Evolutionary conservation across 2,113 vertebrate genomes (phyloP).

Genomic region (Ptilonorhynchus violaceus): DNA sequence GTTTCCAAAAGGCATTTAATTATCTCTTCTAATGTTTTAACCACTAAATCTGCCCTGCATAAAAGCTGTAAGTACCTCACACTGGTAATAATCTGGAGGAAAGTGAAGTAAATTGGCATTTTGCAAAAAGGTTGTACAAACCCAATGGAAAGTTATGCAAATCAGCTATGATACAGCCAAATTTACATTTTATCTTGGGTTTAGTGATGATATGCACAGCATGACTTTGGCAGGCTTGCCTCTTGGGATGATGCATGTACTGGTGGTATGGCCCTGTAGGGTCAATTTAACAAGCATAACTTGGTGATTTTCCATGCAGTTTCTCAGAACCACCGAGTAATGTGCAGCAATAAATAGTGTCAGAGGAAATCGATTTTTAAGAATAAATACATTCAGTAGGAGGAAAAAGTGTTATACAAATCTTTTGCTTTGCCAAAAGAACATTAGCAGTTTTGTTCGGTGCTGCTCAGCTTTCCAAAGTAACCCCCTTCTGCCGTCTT

Average conservation of each 20-base stretch:
- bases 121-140: slow-evolving; percentile 46
- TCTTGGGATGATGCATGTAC: slow-evolving; percentile 43
- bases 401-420: background rate
- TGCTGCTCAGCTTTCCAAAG: slow-evolving; percentile 19
- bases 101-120: slow-evolving; percentile 69
- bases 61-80: slow-evolving; percentile 60
- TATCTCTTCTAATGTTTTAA: slow-evolving; percentile 52
- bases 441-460: background rate
- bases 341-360: slow-evolving; percentile 43
- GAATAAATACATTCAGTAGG: slow-evolving; percentile 57
- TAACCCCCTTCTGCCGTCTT: background rate
- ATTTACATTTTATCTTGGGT: slow-evolving; percentile 64
- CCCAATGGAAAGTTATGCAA: slow-evolving; percentile 56
- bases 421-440: background rate
- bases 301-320: slow-evolving; percentile 62
- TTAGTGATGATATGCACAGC: slow-evolving; percentile 59
- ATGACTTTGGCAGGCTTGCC: slow-evolving; percentile 53
- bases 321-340: slow-evolving; percentile 46
- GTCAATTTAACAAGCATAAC: slow-evolving; percentile 56
- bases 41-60: slow-evolving; percentile 54
- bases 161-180: slow-evolving; percentile 48
- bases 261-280: slow-evolving; percentile 19
- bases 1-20: slow-evolving; percentile 41
- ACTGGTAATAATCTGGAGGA: slow-evolving; percentile 59
- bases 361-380: slow-evolving; percentile 61